Base-by-base conservation (phyloP, 1,140 invertebrate genomes). In the Ephestia elutella region DNA sequence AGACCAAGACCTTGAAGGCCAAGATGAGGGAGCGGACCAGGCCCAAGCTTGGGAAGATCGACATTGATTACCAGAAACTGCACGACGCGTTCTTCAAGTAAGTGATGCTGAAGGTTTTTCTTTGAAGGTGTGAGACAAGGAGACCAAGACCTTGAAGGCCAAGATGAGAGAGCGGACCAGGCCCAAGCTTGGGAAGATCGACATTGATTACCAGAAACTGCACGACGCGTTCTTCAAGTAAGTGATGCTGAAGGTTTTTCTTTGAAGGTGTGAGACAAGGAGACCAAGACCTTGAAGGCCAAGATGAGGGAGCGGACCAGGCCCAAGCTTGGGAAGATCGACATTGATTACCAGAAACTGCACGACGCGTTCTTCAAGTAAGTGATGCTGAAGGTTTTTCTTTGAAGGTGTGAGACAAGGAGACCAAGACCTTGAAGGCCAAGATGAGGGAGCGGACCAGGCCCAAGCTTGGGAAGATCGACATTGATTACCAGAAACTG, bases 1-100 rank as follows among this genome's bases (percentile, higher is more conserved):
- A 99, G 80, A 93, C 95, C 21, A 99, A 99, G 80, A 97, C 97
- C 0, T 86, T 99, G 5, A 99, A 99, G 85, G 95, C 97, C 0
- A 99, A 99, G 90, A 99, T 99, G 98, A 91, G 98, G 30, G 99
- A 99, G 89, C 92, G 97, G 60, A 94, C 98, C 0, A 90, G 99
- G 28, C 99, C 99, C 0, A 99, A 99, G 87, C 92, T 99, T 72
- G 99, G 99, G 9, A 99, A 99, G 91, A 99, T 99, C 68, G 98
- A 99, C 80, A 99, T 99, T 71, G 99, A 99, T 89, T 99, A 99
- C 87, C 98, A 99, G 85, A 99, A 99, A 80, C 88, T 99, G 28
- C 99, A 99, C 75, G 99, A 99, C 84, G 99, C 99, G 0, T 99
- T 99, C 88, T 99, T 99, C 90, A 97, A 97, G 90, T 93, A 76